Conservation (phyloP, 35 echinoderm and acorn worm species). For the Heliocidaris tuberculata region DNA sequence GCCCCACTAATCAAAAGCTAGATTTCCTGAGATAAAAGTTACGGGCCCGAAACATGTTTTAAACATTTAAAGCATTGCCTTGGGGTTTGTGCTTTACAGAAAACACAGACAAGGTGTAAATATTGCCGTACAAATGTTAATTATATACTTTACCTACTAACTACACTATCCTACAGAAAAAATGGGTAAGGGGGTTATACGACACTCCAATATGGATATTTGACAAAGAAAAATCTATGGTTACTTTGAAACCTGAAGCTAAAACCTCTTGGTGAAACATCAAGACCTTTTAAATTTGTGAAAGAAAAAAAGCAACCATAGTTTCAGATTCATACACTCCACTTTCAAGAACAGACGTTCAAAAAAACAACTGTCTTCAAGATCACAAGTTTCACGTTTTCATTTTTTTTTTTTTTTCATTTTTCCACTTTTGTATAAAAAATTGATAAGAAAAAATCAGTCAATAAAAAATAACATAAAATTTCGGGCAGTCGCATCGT, state of each 20-base stretch:
- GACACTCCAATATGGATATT: background rate
- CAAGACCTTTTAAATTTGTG: background rate
- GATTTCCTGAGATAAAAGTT: background rate
- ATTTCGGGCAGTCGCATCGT: conserved; percentile 25
- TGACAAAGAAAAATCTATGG: background rate
- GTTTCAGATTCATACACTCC: conserved; percentile 27
- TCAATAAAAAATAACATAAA: conserved; percentile 33
- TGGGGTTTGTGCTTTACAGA: too few relatives aligned
- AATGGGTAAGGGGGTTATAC: background rate
- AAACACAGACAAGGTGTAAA: too few relatives aligned
- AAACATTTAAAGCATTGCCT: too few relatives aligned
- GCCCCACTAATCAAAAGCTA: background rate
- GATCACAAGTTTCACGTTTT: conserved; percentile 45
- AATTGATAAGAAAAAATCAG: conserved; percentile 44
- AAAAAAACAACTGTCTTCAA: conserved; percentile 45
- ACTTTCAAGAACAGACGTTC: conserved; percentile 34
- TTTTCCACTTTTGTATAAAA: conserved; percentile 51
- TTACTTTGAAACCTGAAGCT: background rate
- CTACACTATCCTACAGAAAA: background rate
- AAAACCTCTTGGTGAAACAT: background rate
- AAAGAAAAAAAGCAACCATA: conserved; percentile 8
- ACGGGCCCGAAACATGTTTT: too few relatives aligned
- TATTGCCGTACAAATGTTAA: background rate
- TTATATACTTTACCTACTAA: background rate
- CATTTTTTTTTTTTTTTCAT: conserved; percentile 47